Evolutionary conservation across 2,113 vertebrate genomes (phyloP).

Genomic region (Cyphomyrus plagiostoma): DNA sequence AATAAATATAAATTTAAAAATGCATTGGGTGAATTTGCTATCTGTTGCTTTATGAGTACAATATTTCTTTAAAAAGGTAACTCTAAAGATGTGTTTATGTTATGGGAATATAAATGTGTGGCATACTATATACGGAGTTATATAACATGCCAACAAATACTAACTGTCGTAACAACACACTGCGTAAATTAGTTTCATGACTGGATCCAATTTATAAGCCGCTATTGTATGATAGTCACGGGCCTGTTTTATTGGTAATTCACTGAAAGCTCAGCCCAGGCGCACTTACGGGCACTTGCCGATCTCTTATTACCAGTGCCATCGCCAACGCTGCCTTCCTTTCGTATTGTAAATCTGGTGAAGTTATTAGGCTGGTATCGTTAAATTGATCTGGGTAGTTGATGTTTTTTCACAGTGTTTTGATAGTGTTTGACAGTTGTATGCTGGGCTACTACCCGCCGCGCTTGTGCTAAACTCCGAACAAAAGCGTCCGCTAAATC

Average conservation of each 20-base stretch:
- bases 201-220: neutral
- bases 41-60: neutral
- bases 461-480: neutral
- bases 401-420: neutral
- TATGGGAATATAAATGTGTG: neutral
- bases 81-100: neutral
- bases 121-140: neutral
- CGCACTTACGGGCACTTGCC: too few species aligned
- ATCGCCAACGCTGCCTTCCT: too few species aligned
- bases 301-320: too few species aligned
- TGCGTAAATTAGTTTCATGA: neutral
- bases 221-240: neutral
- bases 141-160: neutral
- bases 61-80: neutral
- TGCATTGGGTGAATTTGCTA: neutral
- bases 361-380: too few species aligned
- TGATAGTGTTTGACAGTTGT: neutral
- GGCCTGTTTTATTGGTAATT: too few species aligned
- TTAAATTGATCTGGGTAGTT: too few species aligned
- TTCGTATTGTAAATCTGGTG: too few species aligned
- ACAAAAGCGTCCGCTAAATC: neutral
- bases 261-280: neutral
- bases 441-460: neutral
- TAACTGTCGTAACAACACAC: neutral
- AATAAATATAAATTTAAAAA: neutral